A percentile compares a stretch with the other conserved stretches of the same genome.
Evolutionary conservation across 2,888 invertebrate genomes (phyloP).

Genomic region (Cephus nigrinus): DNA sequence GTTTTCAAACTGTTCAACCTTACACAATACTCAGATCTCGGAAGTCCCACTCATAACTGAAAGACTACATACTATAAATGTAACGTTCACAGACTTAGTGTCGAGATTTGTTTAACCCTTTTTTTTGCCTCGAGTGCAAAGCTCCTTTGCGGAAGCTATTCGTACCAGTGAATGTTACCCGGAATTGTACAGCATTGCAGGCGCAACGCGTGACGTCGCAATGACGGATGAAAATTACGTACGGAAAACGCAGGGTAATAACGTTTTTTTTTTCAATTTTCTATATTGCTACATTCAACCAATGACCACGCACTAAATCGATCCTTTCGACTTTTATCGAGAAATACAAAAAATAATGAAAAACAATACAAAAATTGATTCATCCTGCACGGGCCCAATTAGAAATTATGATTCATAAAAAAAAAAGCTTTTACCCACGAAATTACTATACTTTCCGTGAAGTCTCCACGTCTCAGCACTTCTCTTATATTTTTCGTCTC

Average conservation of each 20-base stretch:
- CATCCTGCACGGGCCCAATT: not conserved
- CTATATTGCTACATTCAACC: not conserved
- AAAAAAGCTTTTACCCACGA: not conserved
- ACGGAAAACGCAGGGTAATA: not conserved
- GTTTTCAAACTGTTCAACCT: not conserved
- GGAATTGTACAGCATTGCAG: not conserved
- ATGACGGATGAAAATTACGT: not conserved
- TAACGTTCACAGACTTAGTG: not conserved
- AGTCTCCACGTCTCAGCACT: not conserved
- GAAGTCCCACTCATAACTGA: not conserved
- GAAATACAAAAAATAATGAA: not conserved
- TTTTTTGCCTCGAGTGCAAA: not conserved
- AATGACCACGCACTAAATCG: not conserved
- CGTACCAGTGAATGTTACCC: not conserved
- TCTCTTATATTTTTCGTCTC: not conserved
- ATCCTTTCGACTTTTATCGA: not conserved
- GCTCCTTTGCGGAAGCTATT: not conserved
- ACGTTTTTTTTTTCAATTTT: not conserved
- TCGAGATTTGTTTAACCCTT: not conserved
- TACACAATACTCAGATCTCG: not conserved
- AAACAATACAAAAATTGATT: not conserved
- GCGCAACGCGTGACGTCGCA: not conserved
- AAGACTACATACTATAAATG: not conserved
- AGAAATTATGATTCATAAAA: not conserved
- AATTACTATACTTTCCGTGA: not conserved